Evolutionary conservation across 2,888 invertebrate species (phyloP).

Genomic region (Hedychridium roseum): DNA sequence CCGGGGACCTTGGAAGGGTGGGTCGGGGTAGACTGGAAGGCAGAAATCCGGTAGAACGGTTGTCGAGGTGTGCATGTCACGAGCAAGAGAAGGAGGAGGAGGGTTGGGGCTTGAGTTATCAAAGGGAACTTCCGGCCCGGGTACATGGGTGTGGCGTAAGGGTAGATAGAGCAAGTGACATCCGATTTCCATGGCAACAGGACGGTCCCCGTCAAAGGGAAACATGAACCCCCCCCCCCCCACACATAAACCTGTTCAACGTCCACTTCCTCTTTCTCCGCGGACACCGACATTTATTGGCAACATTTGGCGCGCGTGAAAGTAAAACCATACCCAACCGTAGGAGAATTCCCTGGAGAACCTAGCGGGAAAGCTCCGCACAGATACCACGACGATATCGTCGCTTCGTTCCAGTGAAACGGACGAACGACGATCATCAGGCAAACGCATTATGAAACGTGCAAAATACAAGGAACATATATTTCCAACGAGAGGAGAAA

Average conservation of each 20-base stretch:
- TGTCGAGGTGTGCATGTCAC: constrained; percentile 3
- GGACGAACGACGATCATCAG: too few species aligned
- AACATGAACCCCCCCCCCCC: constrained; percentile 10
- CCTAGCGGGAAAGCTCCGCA: constrained; percentile 1
- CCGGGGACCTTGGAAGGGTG: constrained; percentile 2
- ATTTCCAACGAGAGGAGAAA: not conserved
- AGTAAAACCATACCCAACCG: too few species aligned
- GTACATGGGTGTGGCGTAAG: constrained; percentile 13
- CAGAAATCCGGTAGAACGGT: not conserved
- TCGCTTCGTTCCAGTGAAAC: not conserved
- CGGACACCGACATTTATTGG: too few species aligned
- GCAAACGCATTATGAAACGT: too few species aligned
- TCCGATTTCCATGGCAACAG: constrained; percentile 35
- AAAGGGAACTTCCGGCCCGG: constrained; percentile 1
- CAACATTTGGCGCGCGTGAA: too few species aligned
- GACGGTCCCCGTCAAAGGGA: constrained; percentile 29
- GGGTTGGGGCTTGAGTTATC: too few species aligned
- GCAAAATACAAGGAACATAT: not conserved
- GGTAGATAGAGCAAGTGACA: constrained; percentile 20
- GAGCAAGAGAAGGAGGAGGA: too few species aligned
- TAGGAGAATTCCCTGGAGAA: not conserved
- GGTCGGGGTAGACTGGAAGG: not conserved
- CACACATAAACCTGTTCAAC: not conserved
- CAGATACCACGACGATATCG: not conserved
- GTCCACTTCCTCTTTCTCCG: not conserved